phyloP scores from a whole-genome alignment of 53 echinoderm and acorn worm genomes.

The Zoroaster sp. region DNA sequence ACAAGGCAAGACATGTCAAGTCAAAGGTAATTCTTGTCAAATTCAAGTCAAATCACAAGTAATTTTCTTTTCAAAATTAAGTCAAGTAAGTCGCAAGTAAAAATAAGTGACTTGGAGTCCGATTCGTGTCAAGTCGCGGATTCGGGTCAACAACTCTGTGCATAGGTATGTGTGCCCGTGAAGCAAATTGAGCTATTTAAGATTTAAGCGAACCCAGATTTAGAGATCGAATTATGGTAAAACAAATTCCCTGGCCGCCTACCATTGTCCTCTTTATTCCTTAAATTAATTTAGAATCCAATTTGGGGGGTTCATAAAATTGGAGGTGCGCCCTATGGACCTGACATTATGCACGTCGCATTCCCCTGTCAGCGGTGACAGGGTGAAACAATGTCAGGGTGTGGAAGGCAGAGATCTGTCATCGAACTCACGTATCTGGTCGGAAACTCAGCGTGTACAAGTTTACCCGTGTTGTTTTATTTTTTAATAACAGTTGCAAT shows the following conservation, averaged over 20 bases:
- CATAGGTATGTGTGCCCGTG: no score
- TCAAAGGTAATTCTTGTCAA: no score
- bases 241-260: background rate
- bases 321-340: background rate
- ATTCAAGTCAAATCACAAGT: no score
- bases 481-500: constrained; percentile 16
- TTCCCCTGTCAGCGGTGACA: background rate
- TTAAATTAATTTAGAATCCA: background rate
- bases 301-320: background rate
- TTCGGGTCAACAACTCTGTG: no score
- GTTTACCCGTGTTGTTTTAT: background rate
- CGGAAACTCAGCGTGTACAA: background rate
- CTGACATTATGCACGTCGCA: background rate
- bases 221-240: background rate
- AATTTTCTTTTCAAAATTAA: no score
- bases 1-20: no score
- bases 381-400: background rate
- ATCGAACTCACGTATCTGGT: background rate
- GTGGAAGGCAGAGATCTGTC: background rate
- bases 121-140: no score
- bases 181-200: no score
- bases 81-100: no score
- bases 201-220: no score
- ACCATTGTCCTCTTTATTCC: background rate
- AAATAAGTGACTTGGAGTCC: no score